Evolutionary conservation across 2,113 vertebrate genomes (phyloP).

Genomic region (Phocoena sinus): DNA sequence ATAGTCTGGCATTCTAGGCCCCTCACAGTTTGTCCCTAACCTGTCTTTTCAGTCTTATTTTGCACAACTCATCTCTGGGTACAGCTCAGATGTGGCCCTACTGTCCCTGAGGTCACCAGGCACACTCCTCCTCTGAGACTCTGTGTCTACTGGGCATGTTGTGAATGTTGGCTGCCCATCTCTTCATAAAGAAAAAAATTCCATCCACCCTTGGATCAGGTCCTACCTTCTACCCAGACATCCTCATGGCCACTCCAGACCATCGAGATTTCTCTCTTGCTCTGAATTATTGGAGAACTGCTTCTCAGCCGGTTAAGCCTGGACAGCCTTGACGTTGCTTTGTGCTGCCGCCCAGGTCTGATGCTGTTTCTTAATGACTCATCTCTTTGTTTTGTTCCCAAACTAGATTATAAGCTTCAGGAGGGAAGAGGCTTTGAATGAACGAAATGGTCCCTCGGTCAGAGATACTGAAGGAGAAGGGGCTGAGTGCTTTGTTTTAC

Average conservation of each 20-base stretch:
- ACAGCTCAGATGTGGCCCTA: neutral
- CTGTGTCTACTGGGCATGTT: neutral
- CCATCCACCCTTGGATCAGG: neutral
- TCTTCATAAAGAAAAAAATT: neutral
- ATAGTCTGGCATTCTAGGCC: neutral
- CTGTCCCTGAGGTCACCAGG: neutral
- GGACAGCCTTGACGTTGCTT: neutral
- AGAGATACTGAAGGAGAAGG: neutral
- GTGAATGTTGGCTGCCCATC: neutral
- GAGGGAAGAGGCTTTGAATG: neutral
- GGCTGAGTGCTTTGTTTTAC: neutral
- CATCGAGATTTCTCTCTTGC: neutral
- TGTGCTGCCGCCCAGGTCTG: neutral
- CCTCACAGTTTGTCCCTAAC: neutral
- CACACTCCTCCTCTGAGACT: neutral
- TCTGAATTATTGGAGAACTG: neutral
- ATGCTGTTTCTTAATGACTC: neutral
- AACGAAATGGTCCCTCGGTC: neutral
- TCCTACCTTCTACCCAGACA: neutral
- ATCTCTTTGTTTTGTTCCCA: neutral
- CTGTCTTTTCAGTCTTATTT: neutral
- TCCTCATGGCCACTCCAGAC: neutral
- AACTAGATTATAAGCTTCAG: constrained; percentile 3
- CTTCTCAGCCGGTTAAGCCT: neutral
- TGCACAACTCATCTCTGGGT: neutral